Evolutionary conservation across 2,888 invertebrate genomes (phyloP), one percentile per base, ranked within the genome.

Genomic region (Ophion ventricosus): DNA sequence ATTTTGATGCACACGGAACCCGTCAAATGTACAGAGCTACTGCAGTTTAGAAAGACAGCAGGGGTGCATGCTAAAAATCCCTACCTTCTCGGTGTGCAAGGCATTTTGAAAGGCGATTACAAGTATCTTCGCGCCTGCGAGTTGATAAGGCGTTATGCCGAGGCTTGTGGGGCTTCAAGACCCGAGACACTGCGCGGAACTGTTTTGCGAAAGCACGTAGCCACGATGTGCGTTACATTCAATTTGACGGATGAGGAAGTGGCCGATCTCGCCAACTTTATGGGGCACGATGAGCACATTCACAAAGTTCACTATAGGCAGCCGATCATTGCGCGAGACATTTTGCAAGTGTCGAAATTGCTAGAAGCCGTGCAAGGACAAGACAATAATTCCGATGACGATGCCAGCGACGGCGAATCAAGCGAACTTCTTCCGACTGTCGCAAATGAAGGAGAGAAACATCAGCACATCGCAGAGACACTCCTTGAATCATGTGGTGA

Each of bases 311-410:
- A 82, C 8, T 85, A 87, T 43, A 20, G 84, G 2, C 86, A 80
- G 49, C 84, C 87, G 0, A 72, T 86, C 66, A 63, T 84, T n/a
- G 66, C 69, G 10, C 72, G 85, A 56, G 88, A 88, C 17, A 88
- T 89, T 54, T 54, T 85, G 54, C 54, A 74, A 61, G 83, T 89
- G 29, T 88, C 87, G 1, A 84, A 82, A 66, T 70, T 89, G 49
- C 75, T 87, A 56, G 84, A 89, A 64, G 66, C 72, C 5, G 87
- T 87, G 1, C 86, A 88, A 75, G 80, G 77, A 23, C 23, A 10
- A 56, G 66, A 66, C 4, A 49, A 72, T n/a, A 43, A 67, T 5
- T 54, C 23, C 0, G 61, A 63, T 23, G 64, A 80, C 23, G 5
- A 7, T n/a, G 35, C 72, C 7, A 63, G 3, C 0, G 56, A 72